phyloP scores from a whole-genome alignment of 2,888 invertebrate genomes.

The Agriopis marginaria region DNA sequence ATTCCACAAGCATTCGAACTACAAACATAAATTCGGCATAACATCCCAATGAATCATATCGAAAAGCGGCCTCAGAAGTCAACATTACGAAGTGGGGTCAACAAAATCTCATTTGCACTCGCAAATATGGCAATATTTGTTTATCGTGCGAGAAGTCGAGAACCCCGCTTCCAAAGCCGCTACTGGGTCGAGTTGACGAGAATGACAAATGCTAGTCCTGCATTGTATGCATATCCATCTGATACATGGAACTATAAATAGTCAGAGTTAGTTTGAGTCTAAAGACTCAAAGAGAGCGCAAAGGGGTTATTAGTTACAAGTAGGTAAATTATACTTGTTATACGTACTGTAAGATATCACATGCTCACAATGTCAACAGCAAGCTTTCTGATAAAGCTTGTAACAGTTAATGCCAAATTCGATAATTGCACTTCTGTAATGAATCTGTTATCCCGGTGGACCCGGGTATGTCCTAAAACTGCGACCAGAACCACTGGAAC shows the following conservation, averaged over 20 bases:
- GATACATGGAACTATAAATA: background rate
- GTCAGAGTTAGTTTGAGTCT: too few species aligned
- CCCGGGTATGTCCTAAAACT: too few species aligned
- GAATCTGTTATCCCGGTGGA: background rate
- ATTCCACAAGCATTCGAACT: constrained; percentile 8
- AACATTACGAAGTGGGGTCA: constrained; percentile 27
- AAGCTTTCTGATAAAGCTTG: background rate
- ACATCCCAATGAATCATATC: constrained; percentile 40
- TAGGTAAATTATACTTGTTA: too few species aligned
- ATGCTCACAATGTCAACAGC: too few species aligned
- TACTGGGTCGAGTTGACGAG: constrained; percentile 38
- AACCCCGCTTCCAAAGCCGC: constrained; percentile 30
- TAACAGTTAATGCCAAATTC: background rate
- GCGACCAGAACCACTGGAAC: too few species aligned
- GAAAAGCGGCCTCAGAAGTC: constrained; percentile 33
- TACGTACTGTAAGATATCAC: too few species aligned
- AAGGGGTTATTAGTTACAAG: background rate
- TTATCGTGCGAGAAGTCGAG: constrained; percentile 47
- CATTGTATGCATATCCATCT: background rate
- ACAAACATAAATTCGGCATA: constrained; percentile 18
- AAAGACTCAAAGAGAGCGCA: background rate
- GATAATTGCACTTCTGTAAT: background rate
- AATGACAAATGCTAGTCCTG: background rate
- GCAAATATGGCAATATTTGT: constrained; percentile 47
- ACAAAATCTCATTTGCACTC: constrained; percentile 31